These are phyloP conservation scores for Felis chaus DNA, from an alignment of 2,113 vertebrate species.

Conservation along the genomic window DNA sequence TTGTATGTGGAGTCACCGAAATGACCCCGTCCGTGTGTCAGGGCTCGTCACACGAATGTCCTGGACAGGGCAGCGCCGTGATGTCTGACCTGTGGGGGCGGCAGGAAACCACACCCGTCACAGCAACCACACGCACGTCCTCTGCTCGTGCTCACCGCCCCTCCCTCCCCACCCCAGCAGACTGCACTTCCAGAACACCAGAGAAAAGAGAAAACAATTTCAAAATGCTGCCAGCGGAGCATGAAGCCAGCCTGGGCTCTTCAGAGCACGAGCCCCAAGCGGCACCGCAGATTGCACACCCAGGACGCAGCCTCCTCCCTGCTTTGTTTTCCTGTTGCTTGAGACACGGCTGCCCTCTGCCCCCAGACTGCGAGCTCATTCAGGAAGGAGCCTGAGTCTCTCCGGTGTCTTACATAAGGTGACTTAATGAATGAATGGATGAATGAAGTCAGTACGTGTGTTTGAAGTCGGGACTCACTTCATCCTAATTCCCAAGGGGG, in stretches of 20 bases:
- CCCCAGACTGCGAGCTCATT: background rate
- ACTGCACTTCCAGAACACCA: too few species aligned
- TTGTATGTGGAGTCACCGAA: accelerated
- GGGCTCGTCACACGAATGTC: accelerated
- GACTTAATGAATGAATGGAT: background rate
- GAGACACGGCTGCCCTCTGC: background rate
- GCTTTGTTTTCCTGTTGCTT: background rate
- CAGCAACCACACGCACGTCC: accelerated
- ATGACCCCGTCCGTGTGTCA: accelerated
- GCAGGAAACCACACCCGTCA: accelerated
- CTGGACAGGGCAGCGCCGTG: accelerated
- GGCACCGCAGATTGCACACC: too few species aligned
- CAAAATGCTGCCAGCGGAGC: background rate
- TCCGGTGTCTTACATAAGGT: background rate
- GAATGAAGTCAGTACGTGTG: accelerated
- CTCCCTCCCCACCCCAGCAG: accelerated
- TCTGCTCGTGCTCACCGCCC: accelerated
- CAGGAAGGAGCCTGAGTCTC: background rate
- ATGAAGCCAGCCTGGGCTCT: accelerated
- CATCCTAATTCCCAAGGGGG: background rate
- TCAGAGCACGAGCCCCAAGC: background rate
- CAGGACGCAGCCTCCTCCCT: background rate
- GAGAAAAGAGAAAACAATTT: background rate
- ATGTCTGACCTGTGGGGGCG: accelerated
- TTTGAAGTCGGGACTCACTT: background rate